These are phyloP conservation scores for Pyrrhura leucotis DNA, from an alignment of 2,797 vertebrate species.

Conservation along the genomic window DNA sequence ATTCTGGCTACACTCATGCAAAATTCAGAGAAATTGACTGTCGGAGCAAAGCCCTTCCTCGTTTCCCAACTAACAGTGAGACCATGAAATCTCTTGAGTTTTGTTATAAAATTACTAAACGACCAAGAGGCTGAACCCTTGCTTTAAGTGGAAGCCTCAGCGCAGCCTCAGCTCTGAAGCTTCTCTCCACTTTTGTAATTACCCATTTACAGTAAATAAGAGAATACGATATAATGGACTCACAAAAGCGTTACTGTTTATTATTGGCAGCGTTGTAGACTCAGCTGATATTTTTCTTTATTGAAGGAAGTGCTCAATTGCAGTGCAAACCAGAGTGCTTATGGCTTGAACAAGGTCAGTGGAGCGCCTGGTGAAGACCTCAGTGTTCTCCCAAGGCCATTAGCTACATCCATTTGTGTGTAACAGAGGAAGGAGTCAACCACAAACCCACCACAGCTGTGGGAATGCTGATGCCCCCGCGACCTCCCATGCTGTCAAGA, in stretches of 20 bases:
- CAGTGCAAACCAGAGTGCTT: neutral
- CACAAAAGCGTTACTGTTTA: neutral
- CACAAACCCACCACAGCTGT: neutral
- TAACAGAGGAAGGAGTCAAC: neutral
- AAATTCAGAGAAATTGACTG: neutral
- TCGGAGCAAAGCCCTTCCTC: neutral
- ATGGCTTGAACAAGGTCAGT: neutral
- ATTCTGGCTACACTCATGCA: neutral
- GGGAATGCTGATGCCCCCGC: neutral
- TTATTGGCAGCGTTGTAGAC: neutral
- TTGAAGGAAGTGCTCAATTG: neutral
- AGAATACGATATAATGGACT: neutral
- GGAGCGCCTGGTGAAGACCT: neutral
- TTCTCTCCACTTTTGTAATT: neutral
- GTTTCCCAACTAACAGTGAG: neutral
- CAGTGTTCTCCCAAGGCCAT: neutral
- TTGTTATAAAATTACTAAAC: constrained; percentile 10
- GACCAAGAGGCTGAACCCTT: neutral
- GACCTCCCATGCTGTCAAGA: neutral
- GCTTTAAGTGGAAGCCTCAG: neutral
- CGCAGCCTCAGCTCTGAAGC: neutral
- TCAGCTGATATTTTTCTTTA: neutral
- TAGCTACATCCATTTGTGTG: neutral
- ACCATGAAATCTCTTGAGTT: constrained; percentile 2
- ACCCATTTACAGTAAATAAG: neutral